Percentiles rank a stretch among this genome's conserved stretches.
Conservation (phyloP, 2,113 vertebrate genomes). For the Pteruthius melanotis region DNA sequence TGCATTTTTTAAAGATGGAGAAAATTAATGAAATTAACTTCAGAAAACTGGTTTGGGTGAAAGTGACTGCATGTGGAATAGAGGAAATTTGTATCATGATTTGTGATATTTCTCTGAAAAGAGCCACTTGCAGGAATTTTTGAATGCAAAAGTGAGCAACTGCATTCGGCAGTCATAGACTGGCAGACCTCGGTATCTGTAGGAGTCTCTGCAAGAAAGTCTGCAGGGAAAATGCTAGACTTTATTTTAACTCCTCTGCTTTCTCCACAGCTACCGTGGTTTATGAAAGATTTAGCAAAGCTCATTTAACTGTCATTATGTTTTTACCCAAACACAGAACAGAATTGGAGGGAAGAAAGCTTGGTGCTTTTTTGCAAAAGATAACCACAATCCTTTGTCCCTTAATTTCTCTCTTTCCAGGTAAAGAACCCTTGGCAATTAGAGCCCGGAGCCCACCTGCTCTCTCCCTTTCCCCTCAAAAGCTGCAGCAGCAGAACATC, state of each 20-base stretch:
- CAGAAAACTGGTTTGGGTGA: not conserved
- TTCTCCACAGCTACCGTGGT: not conserved
- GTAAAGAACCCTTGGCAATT: not conserved
- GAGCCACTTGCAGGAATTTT: not conserved
- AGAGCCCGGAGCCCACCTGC: rapidly evolving
- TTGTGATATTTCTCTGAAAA: not conserved
- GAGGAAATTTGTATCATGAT: not conserved
- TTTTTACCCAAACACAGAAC: not conserved
- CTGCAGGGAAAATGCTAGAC: not conserved
- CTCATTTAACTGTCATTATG: not conserved
- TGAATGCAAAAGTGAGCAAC: not conserved
- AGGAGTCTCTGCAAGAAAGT: not conserved
- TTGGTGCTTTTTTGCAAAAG: not conserved
- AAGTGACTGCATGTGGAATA: not conserved
- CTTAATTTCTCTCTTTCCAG: not conserved
- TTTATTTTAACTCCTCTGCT: not conserved
- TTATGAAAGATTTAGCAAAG: not conserved
- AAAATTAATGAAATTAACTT: not conserved
- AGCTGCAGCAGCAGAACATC: not conserved
- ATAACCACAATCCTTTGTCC: not conserved
- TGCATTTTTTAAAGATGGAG: not conserved
- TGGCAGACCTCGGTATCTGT: not conserved
- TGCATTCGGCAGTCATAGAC: not conserved
- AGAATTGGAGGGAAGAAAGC: not conserved
- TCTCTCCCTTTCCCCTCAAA: not conserved